Conservation (phyloP, 2,113 vertebrate genomes). For the Alexandromys fortis region DNA sequence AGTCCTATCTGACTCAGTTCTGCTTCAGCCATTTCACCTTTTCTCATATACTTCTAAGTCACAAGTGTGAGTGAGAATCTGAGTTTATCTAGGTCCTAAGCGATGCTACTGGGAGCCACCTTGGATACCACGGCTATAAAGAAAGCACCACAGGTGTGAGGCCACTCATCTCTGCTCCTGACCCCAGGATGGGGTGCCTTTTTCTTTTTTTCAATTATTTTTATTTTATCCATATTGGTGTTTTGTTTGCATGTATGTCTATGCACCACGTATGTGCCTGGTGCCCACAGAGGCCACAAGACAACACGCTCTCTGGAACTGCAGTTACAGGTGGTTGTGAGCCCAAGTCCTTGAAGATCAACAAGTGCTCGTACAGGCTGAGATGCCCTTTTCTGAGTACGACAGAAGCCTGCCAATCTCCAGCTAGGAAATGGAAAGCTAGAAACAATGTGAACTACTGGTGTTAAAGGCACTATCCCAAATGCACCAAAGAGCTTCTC, state of each 20-base stretch:
- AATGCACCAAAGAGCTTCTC: background rate
- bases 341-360: background rate
- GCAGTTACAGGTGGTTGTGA: background rate
- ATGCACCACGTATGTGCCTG: background rate
- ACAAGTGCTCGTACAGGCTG: background rate
- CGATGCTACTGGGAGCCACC: background rate
- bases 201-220: background rate
- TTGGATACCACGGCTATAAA: background rate
- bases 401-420: background rate
- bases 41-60: background rate
- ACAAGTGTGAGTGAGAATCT: background rate
- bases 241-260: background rate
- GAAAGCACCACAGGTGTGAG: background rate
- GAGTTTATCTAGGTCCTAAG: background rate
- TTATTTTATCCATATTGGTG: background rate
- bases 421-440: background rate
- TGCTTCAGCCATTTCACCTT: background rate
- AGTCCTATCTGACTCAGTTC: background rate
- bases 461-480: background rate
- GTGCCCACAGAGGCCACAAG: background rate
- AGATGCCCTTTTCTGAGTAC: constrained; percentile 20
- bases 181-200: background rate
- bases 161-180: background rate
- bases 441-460: background rate
- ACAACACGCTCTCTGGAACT: background rate